Base-by-base conservation (phyloP, 2,113 vertebrate genomes). In the Galemys pyrenaicus region DNA sequence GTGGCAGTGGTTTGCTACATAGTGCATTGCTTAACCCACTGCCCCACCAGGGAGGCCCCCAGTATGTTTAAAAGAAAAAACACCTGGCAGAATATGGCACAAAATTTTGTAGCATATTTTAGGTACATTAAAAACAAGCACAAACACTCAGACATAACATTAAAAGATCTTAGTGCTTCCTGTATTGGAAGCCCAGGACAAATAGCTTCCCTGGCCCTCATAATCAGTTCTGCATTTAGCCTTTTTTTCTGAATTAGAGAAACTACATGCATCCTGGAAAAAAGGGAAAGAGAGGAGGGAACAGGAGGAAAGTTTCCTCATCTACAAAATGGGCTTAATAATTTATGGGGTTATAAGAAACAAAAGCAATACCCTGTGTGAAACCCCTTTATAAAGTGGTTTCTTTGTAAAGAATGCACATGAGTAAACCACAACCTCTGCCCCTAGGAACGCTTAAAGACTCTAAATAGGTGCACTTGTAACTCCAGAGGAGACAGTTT, bases 1-100 rank as follows among this genome's bases (percentile, higher is more conserved):
- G n/a, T n/a, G n/a, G n/a, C n/a, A n/a, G n/a, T n/a, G n/a, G n/a
- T n/a, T n/a, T n/a, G n/a, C n/a, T n/a, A n/a, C n/a, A n/a, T n/a
- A n/a, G n/a, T n/a, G n/a, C n/a, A n/a, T n/a, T n/a, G n/a, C n/a
- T n/a, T n/a, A n/a, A n/a, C n/a, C n/a, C n/a, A n/a, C n/a, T n/a
- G n/a, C n/a, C n/a, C n/a, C n/a, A n/a, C n/a, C n/a, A n/a, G n/a
- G n/a, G n/a, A n/a, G n/a, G n/a, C n/a, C n/a, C n/a, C n/a, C n/a
- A n/a, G n/a, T n/a, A n/a, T n/a, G n/a, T n/a, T n/a, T 93, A 81
- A 87, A 81, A 94, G 51, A 80, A 94, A 96, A 92, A 83, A 65
- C 67, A 64, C n/a, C 17, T 80, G 62, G 78, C 20, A 94, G 89
- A 88, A 62, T 87, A 67, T 28, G 37, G 17, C 62, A 60, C 30